Conservation (phyloP, 2,797 vertebrate species). For the Mormyrops attenuatus region DNA sequence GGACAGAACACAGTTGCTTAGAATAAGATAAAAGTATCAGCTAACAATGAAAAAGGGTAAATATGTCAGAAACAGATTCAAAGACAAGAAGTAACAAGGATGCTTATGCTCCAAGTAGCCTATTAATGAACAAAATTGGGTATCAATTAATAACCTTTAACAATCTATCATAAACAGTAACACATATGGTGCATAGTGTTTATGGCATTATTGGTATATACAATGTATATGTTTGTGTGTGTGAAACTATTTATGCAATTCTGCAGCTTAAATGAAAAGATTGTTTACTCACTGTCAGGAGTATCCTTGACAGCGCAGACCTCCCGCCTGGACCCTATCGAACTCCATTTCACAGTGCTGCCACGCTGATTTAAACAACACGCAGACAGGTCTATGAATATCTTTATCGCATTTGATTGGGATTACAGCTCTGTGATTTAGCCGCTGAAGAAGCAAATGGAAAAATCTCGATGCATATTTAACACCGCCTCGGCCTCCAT, state of each 20-base stretch:
- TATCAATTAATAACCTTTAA: not conserved
- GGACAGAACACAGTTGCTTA: not conserved
- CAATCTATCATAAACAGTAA: not conserved
- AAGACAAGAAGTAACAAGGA: not conserved
- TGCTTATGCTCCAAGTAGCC: not conserved
- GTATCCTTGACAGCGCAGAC: slow-evolving; percentile 27
- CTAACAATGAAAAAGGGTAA: not conserved
- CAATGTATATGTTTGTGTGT: not conserved
- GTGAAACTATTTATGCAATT: not conserved
- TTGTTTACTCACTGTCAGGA: slow-evolving; percentile 26
- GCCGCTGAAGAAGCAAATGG: slow-evolving; percentile 21
- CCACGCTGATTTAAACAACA: slow-evolving; percentile 20
- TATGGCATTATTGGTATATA: not conserved
- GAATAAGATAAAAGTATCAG: not conserved
- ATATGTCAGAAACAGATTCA: not conserved
- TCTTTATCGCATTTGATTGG: slow-evolving; percentile 37
- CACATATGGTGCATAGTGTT: not conserved
- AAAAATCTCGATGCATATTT: slow-evolving; percentile 25
- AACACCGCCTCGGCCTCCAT: slow-evolving; percentile 20
- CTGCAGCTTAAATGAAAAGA: slow-evolving; percentile 18
- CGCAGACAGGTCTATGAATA: slow-evolving; percentile 34
- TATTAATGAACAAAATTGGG: not conserved
- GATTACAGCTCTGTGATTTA: slow-evolving; percentile 20
- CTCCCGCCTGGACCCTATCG: slow-evolving; percentile 16
- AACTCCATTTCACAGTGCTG: slow-evolving; percentile 34